Conservation (phyloP, 2,888 invertebrate genomes). For the Dioctria linearis region DNA sequence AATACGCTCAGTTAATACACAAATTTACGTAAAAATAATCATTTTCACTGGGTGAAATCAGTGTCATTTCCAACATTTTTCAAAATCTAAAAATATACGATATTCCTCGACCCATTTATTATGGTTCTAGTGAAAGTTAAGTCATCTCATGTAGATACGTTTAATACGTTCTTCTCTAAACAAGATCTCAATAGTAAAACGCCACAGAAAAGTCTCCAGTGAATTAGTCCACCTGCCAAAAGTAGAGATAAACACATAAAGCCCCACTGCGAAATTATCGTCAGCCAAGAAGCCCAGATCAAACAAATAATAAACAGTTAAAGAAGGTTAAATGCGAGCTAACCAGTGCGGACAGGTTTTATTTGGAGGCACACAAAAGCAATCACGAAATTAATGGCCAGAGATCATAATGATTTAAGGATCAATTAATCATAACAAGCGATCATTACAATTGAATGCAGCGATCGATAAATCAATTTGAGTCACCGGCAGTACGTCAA, state of each 20-base stretch:
- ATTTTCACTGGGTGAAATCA: too few relatives aligned
- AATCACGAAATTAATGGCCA: slow-evolving; percentile 56
- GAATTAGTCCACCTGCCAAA: not conserved
- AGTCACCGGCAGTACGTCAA: slow-evolving; percentile 36
- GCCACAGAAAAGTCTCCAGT: too few relatives aligned
- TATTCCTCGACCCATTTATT: too few relatives aligned
- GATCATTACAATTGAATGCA: slow-evolving; percentile 51
- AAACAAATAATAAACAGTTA: slow-evolving; percentile 19
- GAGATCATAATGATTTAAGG: slow-evolving; percentile 60
- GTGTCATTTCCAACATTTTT: too few relatives aligned
- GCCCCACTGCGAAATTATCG: slow-evolving; percentile 12
- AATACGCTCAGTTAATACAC: too few relatives aligned
- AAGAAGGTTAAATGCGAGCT: slow-evolving; percentile 18
- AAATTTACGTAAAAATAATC: too few relatives aligned
- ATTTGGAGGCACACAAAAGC: slow-evolving; percentile 35
- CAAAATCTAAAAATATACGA: too few relatives aligned
- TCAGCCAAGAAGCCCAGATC: slow-evolving; percentile 30
- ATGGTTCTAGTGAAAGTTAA: too few relatives aligned
- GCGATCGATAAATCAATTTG: slow-evolving; percentile 51
- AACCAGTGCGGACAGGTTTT: slow-evolving; percentile 51
- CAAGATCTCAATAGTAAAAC: too few relatives aligned
- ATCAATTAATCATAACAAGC: slow-evolving; percentile 59
- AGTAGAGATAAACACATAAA: slow-evolving; percentile 4
- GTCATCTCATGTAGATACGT: too few relatives aligned
- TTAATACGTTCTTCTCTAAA: too few relatives aligned